Percentiles rank a stretch among this genome's conserved stretches.
Evolutionary conservation across 2,888 invertebrate species (phyloP).

Genomic region (Lithodes maja): DNA sequence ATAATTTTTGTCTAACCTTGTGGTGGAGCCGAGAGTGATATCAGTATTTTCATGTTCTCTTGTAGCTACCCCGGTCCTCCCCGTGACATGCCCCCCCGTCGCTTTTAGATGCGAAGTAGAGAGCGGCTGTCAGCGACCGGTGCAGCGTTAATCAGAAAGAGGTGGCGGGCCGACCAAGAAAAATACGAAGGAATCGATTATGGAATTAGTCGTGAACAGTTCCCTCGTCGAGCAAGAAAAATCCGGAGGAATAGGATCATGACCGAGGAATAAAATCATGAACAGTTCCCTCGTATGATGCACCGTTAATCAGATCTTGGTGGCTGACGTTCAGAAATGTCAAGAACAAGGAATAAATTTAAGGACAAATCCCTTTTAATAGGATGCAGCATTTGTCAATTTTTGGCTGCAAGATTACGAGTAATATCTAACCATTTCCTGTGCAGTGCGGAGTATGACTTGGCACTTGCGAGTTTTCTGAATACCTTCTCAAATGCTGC

Average conservation of each 20-base stretch:
- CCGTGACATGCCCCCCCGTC: conserved; percentile 71
- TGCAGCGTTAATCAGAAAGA: conserved; percentile 65
- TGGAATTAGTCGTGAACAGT: no score
- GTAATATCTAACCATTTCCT: no score
- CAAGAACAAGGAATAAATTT: not conserved
- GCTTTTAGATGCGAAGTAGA: conserved; percentile 70
- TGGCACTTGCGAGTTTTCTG: no score
- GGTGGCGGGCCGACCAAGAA: not conserved
- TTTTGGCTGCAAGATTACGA: not conserved
- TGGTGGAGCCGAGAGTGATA: conserved; percentile 55
- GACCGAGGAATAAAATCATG: no score
- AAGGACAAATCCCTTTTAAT: not conserved
- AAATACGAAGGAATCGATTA: no score
- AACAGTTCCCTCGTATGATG: conserved; percentile 11
- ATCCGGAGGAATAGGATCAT: no score
- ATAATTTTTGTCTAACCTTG: not conserved
- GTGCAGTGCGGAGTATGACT: no score
- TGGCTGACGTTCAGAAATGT: conserved; percentile 30
- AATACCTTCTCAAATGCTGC: no score
- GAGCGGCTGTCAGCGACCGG: conserved; percentile 61
- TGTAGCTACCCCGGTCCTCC: conserved; percentile 71
- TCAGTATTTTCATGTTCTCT: conserved; percentile 67
- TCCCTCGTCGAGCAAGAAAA: no score
- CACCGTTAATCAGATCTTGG: conserved; percentile 67
- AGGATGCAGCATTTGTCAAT: not conserved